These are phyloP conservation scores for Sycophaga agraensis DNA, from an alignment of 1,140 invertebrate species.

Conservation along the genomic window DNA sequence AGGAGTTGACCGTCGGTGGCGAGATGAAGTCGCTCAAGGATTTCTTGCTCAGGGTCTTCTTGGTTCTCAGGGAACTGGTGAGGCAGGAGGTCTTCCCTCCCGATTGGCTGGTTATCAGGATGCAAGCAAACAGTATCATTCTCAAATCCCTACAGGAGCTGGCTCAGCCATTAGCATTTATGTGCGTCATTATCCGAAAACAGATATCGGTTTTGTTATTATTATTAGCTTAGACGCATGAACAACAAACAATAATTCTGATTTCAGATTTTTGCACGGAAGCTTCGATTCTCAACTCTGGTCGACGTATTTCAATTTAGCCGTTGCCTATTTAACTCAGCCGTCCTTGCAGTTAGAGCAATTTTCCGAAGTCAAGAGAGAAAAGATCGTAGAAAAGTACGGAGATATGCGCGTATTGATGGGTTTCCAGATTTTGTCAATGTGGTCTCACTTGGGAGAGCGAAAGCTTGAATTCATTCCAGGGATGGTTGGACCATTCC, in stretches of 20 bases:
- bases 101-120: conserved; percentile 92
- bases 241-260: too few relatives aligned
- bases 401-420: conserved; percentile 91
- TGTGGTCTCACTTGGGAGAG: conserved; percentile 88
- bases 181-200: conserved; percentile 15
- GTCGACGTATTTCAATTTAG: conserved; percentile 87
- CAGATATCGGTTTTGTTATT: too few relatives aligned
- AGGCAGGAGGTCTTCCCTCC: conserved; percentile 81
- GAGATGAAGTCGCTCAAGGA: conserved; percentile 80
- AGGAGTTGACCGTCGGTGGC: conserved; percentile 67
- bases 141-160: conserved; percentile 83
- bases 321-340: conserved; percentile 86
- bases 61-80: conserved; percentile 84
- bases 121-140: conserved; percentile 88
- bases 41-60: conserved; percentile 84
- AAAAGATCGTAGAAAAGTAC: conserved; percentile 78
- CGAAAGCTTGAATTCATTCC: conserved; percentile 89
- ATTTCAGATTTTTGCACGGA: conserved; percentile 78
- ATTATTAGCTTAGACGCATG: too few relatives aligned
- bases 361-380: conserved; percentile 76
- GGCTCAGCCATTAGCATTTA: conserved; percentile 78
- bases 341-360: conserved; percentile 83
- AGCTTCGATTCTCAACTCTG: conserved; percentile 72
- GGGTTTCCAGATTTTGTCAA: conserved; percentile 90
- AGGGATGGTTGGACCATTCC: conserved; percentile 88